phyloP scores from a whole-genome alignment of 2,797 vertebrate species.

The Apodemus agrarius region DNA sequence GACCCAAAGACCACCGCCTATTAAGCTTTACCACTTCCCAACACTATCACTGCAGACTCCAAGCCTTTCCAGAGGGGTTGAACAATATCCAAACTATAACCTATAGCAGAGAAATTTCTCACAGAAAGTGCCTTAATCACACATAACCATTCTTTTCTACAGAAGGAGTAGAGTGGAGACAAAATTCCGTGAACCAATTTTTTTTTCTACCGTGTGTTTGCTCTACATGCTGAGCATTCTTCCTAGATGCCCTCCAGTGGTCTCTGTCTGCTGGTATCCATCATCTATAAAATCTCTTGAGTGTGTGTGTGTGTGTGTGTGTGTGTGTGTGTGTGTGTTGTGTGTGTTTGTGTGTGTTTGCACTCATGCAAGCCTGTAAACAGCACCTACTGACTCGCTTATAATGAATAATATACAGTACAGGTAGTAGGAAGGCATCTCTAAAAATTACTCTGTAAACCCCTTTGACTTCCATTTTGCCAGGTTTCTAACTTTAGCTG shows the following conservation, averaged over 20 bases:
- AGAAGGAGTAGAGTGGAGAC: not conserved
- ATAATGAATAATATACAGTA: conserved; percentile 23
- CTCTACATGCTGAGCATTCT: not conserved
- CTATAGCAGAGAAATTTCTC: not conserved
- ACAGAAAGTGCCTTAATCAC: not conserved
- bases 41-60: not conserved
- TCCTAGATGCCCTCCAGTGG: not conserved
- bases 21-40: not conserved
- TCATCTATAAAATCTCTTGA: not conserved
- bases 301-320: not conserved
- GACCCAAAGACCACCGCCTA: not conserved
- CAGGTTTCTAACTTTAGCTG: not conserved
- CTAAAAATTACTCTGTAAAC: conserved; percentile 8
- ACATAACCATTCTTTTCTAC: not conserved
- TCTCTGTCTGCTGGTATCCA: not conserved
- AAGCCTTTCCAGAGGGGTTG: not conserved
- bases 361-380: not conserved
- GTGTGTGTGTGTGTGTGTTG: not conserved
- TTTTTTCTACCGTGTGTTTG: not conserved
- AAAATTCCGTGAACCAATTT: not conserved
- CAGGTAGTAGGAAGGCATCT: not conserved
- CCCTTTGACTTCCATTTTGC: not conserved
- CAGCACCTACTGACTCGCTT: not conserved
- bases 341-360: not conserved
- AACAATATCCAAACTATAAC: not conserved